Percentiles rank a stretch among this genome's conserved stretches.
phyloP scores from a whole-genome alignment of 2,797 vertebrate species.

The Clamator glandarius region DNA sequence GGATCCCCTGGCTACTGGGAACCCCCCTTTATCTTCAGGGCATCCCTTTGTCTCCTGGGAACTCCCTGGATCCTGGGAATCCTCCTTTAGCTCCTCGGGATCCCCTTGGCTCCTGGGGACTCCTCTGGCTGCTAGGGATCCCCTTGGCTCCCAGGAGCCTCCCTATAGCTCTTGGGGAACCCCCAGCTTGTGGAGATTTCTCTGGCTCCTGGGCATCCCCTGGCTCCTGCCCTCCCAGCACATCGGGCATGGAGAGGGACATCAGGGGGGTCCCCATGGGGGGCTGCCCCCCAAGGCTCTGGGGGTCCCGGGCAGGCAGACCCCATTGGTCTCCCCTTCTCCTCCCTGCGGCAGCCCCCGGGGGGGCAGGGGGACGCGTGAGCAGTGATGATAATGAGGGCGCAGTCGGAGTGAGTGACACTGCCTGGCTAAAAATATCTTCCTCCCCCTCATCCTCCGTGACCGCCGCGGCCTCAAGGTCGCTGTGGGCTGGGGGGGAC shows the following conservation, averaged over 20 bases:
- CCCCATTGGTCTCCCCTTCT: neutral
- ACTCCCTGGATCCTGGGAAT: neutral
- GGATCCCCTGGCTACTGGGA: neutral
- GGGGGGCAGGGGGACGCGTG: neutral
- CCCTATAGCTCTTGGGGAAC: neutral
- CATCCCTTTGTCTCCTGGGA: neutral
- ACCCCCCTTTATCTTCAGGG: too few species aligned
- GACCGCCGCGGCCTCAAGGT: conserved; percentile 5
- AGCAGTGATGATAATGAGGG: neutral
- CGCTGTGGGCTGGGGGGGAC: neutral
- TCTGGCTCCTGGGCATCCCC: neutral
- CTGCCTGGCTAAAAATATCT: conserved; percentile 20
- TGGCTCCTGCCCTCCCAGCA: too few species aligned
- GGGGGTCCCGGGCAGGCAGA: neutral
- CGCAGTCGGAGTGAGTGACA: neutral
- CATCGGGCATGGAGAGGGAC: neutral
- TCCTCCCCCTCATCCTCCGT: neutral
- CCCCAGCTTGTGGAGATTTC: neutral
- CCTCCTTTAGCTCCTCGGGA: too few species aligned
- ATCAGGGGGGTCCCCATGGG: fast-evolving
- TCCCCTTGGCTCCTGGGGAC: too few species aligned
- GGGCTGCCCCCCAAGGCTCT: neutral
- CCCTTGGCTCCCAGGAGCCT: too few species aligned
- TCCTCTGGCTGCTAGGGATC: neutral
- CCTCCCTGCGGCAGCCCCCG: neutral